Percentiles rank a stretch among this genome's conserved stretches.
These are phyloP conservation scores for Sternotherus odoratus DNA, from an alignment of 2,797 vertebrate genomes.

Conservation along the genomic window DNA sequence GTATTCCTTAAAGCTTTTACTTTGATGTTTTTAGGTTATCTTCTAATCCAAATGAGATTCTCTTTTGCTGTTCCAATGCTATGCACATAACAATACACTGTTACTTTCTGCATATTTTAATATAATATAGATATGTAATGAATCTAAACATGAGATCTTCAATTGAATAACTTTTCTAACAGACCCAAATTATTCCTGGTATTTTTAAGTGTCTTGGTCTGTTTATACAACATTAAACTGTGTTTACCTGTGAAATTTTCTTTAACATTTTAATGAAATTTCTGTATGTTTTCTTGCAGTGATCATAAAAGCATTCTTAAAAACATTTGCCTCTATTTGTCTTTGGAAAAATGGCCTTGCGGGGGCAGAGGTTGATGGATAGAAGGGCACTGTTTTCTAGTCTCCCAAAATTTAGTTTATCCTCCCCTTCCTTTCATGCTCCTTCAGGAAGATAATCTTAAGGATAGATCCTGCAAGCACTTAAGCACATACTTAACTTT, in stretches of 20 bases:
- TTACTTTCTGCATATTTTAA: neutral
- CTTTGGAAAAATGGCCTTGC: neutral
- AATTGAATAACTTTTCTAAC: neutral
- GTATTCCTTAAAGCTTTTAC: neutral
- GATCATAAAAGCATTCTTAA: neutral
- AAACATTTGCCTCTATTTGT: neutral
- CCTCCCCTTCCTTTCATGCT: neutral
- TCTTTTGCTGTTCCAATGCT: neutral
- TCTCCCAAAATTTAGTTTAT: neutral
- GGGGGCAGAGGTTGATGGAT: neutral
- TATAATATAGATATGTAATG: accelerated
- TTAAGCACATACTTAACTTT: neutral
- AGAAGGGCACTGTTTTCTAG: neutral
- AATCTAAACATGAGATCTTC: accelerated
- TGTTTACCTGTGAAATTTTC: neutral
- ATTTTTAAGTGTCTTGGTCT: neutral
- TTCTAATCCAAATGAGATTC: neutral
- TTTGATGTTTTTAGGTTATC: neutral
- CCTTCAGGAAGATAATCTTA: neutral
- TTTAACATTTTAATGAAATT: neutral
- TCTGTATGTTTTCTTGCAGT: neutral
- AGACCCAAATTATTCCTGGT: neutral
- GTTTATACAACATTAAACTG: neutral
- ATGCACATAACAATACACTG: neutral
- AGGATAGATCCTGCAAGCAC: neutral